phyloP scores from a whole-genome alignment of 2,113 vertebrate species.

The Equus przewalskii region DNA sequence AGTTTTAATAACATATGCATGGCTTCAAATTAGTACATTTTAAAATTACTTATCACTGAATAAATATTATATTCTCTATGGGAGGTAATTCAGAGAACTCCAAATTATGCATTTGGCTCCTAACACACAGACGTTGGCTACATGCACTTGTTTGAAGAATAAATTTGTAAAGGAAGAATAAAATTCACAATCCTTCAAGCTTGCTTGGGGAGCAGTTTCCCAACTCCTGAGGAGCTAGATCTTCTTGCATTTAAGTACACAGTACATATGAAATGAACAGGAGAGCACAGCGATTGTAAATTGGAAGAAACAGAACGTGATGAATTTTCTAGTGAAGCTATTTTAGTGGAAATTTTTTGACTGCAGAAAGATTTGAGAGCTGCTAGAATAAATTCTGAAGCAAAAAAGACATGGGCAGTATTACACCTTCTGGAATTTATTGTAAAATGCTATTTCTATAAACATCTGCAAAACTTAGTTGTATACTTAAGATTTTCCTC shows the following conservation, averaged over 20 bases:
- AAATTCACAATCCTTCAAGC: neutral
- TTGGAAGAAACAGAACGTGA: neutral
- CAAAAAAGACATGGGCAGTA: neutral
- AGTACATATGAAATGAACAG: neutral
- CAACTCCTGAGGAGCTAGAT: neutral
- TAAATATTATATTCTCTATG: conserved; percentile 18
- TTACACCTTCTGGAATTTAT: neutral
- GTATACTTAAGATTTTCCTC: neutral
- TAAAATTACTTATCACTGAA: neutral
- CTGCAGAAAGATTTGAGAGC: conserved; percentile 9
- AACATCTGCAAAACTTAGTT: neutral
- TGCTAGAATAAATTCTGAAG: neutral
- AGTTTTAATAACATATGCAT: conserved; percentile 32
- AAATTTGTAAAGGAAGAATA: neutral
- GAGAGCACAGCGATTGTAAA: neutral
- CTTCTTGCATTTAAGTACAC: neutral
- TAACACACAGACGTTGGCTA: neutral
- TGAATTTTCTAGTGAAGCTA: conserved; percentile 39
- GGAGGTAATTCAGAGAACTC: neutral
- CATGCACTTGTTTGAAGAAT: neutral
- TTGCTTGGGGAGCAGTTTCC: neutral
- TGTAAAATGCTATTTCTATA: conserved; percentile 52
- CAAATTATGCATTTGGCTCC: neutral
- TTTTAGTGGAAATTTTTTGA: conserved; percentile 6
- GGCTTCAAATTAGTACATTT: neutral